Evolutionary conservation across 92 coral and sea anemone species (phyloP).

Genomic region (Meandrina meandrites): DNA sequence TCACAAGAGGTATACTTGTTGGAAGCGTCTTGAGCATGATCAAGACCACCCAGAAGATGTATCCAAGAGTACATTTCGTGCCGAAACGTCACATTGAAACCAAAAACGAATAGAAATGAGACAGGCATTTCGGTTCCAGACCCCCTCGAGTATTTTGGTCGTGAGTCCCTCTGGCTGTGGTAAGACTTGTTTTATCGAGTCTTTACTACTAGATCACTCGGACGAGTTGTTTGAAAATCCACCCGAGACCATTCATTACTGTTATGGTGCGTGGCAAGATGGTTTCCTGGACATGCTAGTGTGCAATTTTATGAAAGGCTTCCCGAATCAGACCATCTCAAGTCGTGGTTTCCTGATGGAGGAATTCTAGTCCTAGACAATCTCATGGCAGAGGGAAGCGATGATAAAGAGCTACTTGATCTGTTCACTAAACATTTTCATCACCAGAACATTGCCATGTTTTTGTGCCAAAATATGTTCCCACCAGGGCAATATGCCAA

Average conservation of each 20-base stretch:
- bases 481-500: slow-evolving; percentile 37
- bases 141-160: slow-evolving; percentile 24
- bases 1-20: too few relatives aligned
- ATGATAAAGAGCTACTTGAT: slow-evolving; percentile 34
- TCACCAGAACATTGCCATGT: slow-evolving; percentile 41
- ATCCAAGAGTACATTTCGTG: too few relatives aligned
- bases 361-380: slow-evolving; percentile 41
- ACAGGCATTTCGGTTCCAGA: neutral
- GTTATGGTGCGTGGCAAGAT: slow-evolving; percentile 54
- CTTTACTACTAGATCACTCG: neutral
- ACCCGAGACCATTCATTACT: slow-evolving; percentile 17
- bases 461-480: slow-evolving; percentile 46
- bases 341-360: slow-evolving; percentile 25
- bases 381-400: slow-evolving; percentile 43
- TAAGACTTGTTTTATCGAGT: slow-evolving; percentile 24
- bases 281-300: slow-evolving; percentile 10
- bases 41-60: too few relatives aligned
- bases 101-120: neutral
- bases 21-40: too few relatives aligned
- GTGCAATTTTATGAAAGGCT: slow-evolving; percentile 41
- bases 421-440: slow-evolving; percentile 47
- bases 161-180: slow-evolving; percentile 38
- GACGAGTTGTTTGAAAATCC: neutral
- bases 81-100: too few relatives aligned
- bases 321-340: slow-evolving; percentile 22